Percentiles rank a stretch among this genome's conserved stretches.
phyloP scores from a whole-genome alignment of 2,113 vertebrate species.

The Oostethus manadensis region DNA sequence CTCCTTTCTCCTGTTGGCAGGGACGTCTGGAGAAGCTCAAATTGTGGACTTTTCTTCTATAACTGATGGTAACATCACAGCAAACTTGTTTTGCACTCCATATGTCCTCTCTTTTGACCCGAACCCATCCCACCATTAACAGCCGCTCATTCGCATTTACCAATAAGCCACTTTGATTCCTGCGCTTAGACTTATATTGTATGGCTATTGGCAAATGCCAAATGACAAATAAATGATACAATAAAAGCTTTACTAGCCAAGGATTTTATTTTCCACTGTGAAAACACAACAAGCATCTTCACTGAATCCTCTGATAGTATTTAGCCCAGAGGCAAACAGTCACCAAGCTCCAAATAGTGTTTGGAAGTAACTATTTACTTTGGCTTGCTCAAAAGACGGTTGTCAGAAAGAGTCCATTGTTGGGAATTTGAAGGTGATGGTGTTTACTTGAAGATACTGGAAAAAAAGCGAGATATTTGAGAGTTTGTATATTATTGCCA shows the following conservation, averaged over 20 bases:
- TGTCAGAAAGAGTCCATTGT: slow-evolving; percentile 28
- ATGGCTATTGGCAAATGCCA: slow-evolving; percentile 12
- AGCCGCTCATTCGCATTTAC: slow-evolving; percentile 1
- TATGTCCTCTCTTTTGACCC: slow-evolving; percentile 4
- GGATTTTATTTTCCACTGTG: slow-evolving; percentile 41
- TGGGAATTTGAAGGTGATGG: slow-evolving; percentile 32
- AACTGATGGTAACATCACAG: not conserved
- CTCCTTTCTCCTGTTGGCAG: slow-evolving; percentile 13
- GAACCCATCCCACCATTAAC: slow-evolving; percentile 4
- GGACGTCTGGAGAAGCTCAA: slow-evolving; percentile 5
- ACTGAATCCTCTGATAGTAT: slow-evolving; percentile 31
- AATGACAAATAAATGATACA: slow-evolving; percentile 39
- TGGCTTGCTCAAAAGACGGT: slow-evolving; percentile 40
- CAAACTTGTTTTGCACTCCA: not conserved
- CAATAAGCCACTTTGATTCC: slow-evolving; percentile 1
- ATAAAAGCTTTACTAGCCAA: slow-evolving; percentile 23
- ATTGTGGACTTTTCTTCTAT: slow-evolving; percentile 1
- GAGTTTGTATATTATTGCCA: too few species aligned
- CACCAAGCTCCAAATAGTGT: slow-evolving; percentile 48
- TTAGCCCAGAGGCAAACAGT: slow-evolving; percentile 51
- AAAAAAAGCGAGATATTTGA: slow-evolving; percentile 11
- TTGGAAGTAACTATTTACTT: slow-evolving; percentile 56
- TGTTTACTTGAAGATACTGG: slow-evolving; percentile 3
- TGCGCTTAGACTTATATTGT: slow-evolving; percentile 9
- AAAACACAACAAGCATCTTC: slow-evolving; percentile 36